Evolutionary conservation across 2,113 vertebrate genomes (phyloP), one percentile per base, ranked within the genome.

Genomic region (Seriola quinqueradiata): DNA sequence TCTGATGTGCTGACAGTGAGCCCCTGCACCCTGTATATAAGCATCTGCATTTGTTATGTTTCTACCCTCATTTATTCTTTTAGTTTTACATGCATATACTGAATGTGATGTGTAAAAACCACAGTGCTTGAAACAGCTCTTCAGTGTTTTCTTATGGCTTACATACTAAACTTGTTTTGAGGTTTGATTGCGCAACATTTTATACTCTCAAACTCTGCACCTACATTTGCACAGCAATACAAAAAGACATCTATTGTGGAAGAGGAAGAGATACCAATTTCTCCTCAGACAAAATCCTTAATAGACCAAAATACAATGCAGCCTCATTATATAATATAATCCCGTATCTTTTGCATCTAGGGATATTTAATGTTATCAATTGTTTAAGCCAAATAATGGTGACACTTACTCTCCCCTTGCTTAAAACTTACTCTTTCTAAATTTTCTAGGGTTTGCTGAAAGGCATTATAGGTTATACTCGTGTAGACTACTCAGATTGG

Each of bases 151-250:
- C 40, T 50, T 6, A 5, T 9, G 5, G 3, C 9, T 7, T 4
- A 28, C 7, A 19, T 21, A 25, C 16, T 19, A 6, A 17, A 71
- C 19, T 21, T 55, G 34, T 16, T 14, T 21, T 19, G 13, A 50
- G 69, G 69, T 76, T 38, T 64, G 32, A 77, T 23, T 36, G 52
- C 23, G 34, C 60, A 59, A 65, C 23, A 61, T 69, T 46, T 48
- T 3, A 17, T 21, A 17, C 38, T 1, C 23, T 75, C 59, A 50
- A 40, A 70, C 60, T 48, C 52, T 55, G 40, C 66, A 21, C 52
- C 44, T 46, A 3, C 65, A 76, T 81, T 77, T 66, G 68, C 73
- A 85, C 78, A 73, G 67, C 59, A 85, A 80, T 65, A 8, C 36
- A 17, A 4, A 17, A 3, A 64, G 2, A 8, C 44, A 16, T 57